Conservation (phyloP, 2,113 vertebrate species). For the Rhagologus leucostigma region DNA sequence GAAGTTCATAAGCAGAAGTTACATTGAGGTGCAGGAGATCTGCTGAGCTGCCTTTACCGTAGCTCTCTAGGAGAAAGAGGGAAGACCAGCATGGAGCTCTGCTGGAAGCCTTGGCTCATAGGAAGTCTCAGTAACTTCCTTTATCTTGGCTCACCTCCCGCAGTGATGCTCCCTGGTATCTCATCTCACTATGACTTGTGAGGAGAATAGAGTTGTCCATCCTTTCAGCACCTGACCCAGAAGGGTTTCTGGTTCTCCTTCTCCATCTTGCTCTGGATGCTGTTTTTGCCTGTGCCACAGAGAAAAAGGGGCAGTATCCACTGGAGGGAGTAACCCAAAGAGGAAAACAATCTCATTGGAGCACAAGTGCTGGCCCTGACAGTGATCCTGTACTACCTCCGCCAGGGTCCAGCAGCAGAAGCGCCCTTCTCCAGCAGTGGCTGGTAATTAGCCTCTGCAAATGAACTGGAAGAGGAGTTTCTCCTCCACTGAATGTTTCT, state of each 20-base stretch:
- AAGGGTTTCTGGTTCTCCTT: neutral
- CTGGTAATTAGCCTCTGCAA: slow-evolving; percentile 35
- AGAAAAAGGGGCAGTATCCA: neutral
- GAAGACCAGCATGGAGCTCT: neutral
- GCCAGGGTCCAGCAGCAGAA: slow-evolving; percentile 13
- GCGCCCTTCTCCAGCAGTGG: slow-evolving; percentile 30
- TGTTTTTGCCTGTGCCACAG: neutral
- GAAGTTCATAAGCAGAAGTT: neutral
- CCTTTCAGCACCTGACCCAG: neutral
- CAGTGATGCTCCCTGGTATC: neutral
- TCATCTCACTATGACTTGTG: neutral
- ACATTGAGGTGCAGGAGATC: slow-evolving; percentile 1
- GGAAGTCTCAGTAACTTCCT: slow-evolving; percentile 42
- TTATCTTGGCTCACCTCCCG: neutral
- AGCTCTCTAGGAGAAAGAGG: slow-evolving; percentile 3
- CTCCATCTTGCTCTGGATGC: neutral
- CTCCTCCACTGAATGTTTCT: slow-evolving; percentile 35
- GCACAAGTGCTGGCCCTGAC: slow-evolving; percentile 22
- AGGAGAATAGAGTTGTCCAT: neutral
- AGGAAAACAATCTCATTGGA: neutral
- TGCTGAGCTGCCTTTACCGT: neutral
- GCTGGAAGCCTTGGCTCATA: neutral
- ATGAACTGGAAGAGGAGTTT: slow-evolving; percentile 63
- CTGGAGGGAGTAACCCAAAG: neutral
- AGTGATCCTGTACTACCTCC: slow-evolving; percentile 56